Evolutionary conservation across 2,113 vertebrate genomes (phyloP), one percentile per base, ranked within the genome.

Genomic region (Thamnaconus septentrionalis): DNA sequence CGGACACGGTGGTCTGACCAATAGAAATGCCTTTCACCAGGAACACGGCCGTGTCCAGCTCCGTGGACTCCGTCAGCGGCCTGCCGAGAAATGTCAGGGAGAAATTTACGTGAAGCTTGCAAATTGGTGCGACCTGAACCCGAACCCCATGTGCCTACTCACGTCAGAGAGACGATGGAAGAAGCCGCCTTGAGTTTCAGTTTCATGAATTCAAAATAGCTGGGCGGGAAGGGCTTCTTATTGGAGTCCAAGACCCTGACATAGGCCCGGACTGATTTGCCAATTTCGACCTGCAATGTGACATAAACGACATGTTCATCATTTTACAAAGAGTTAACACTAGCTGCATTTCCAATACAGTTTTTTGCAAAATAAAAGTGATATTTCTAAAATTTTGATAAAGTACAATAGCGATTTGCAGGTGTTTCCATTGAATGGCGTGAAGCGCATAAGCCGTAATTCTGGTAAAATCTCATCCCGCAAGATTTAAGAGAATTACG

Each of bases 261-360:
- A 4, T 93, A 92, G 2, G 96, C 97, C 72, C 84, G 94, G 55
- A 98, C 94, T 0, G 90, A 91, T 86, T 97, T 95, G 8, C 94
- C 94, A 39, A 98, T 95, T 92, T 98, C 96, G 82, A 98, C 96
- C 97, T 99, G 81, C 44, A 89, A 82, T 56, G 75, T 8, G 39
- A 69, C 18, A 31, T 31, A 31, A 31, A 31, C 2, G 18, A 31
- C 18, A 31, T 31, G 18, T 31, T 31, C 18, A 31, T 31, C 18
- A 31, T 31, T 31, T 31, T 31, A 31, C 18, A 31, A 31, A 31
- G 18, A 31, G 18, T 31, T 31, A 31, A 31, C 1, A 31, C 18
- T 31, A 31, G 18, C 18, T 31, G 18, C 18, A 2, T 31, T 31
- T 31, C 18, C 18, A 31, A 1, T 31, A 31, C 18, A 31, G 18